Conservation (phyloP, 2,888 invertebrate species). For the Tachina fera region DNA sequence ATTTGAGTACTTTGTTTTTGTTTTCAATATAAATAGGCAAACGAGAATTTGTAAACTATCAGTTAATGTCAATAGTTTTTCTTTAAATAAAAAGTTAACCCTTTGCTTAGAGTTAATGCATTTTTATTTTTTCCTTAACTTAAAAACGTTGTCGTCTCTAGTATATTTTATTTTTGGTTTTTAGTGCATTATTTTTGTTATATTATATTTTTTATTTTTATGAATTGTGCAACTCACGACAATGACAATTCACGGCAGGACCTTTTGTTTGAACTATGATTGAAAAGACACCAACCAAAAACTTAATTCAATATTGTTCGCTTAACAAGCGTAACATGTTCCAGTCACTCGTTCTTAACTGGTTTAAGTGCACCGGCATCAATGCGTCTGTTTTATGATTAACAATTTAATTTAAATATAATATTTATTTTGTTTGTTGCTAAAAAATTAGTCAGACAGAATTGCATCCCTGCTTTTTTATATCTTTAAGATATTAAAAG, state of each 20-base stretch:
- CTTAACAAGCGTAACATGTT: constrained; percentile 67
- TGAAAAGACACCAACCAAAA: constrained; percentile 27
- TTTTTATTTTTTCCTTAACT: neutral
- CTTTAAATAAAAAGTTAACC: constrained; percentile 54
- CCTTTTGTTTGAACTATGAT: constrained; percentile 70
- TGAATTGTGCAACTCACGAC: constrained; percentile 73
- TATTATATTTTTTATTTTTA: constrained; percentile 66
- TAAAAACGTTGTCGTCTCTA: constrained; percentile 1
- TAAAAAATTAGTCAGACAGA: constrained; percentile 3
- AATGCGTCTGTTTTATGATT: constrained; percentile 54
- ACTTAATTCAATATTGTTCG: constrained; percentile 44
- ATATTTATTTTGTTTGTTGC: constrained; percentile 32
- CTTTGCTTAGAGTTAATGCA: constrained; percentile 60
- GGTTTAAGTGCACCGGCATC: constrained; percentile 34
- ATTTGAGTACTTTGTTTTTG: too few species aligned
- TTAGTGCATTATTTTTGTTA: constrained; percentile 47
- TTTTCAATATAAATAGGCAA: too few species aligned
- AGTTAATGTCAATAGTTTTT: constrained; percentile 38
- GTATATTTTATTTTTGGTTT: constrained; percentile 30
- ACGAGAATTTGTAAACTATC: too few species aligned
- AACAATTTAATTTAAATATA: constrained; percentile 13
- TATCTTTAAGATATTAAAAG: too few species aligned
- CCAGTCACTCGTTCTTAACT: constrained; percentile 55
- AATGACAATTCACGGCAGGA: constrained; percentile 75
- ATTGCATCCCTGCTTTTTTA: neutral